Evolutionary conservation across 2,797 vertebrate genomes (phyloP).

Genomic region (Enteromius thamalakanensis): DNA sequence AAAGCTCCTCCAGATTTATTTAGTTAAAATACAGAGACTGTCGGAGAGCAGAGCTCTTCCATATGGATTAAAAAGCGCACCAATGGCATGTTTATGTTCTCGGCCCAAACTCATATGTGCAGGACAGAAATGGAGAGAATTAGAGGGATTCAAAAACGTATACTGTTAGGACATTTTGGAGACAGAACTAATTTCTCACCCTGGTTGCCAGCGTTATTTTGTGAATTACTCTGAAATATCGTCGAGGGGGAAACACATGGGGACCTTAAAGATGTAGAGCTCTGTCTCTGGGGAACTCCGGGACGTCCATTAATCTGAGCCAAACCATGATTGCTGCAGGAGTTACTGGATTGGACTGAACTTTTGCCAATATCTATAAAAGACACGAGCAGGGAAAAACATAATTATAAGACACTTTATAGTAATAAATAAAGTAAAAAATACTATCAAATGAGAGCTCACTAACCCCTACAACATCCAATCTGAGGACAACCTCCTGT

Average conservation of each 20-base stretch:
- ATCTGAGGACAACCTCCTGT: background rate
- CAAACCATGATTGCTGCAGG: slow-evolving; percentile 9
- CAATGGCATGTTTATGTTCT: slow-evolving; percentile 9
- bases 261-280: slow-evolving; percentile 26
- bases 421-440: background rate
- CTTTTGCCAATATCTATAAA: background rate
- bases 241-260: slow-evolving; percentile 27
- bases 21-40: slow-evolving; percentile 11
- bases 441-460: background rate
- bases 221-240: background rate
- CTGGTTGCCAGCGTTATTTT: slow-evolving; percentile 27
- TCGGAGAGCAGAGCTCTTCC: slow-evolving; percentile 6
- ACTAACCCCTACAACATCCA: slow-evolving; percentile 49
- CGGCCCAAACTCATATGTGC: background rate
- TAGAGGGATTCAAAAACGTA: slow-evolving; percentile 1
- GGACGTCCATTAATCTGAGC: background rate
- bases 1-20: slow-evolving; percentile 6
- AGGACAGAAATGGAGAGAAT: background rate
- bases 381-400: background rate
- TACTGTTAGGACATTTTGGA: background rate
- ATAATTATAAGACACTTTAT: background rate
- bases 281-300: background rate
- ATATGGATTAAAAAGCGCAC: slow-evolving; percentile 2
- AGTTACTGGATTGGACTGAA: background rate
- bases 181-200: slow-evolving; percentile 42